Conservation (phyloP, 2,113 vertebrate genomes). For the Brienomyrus brachyistius region DNA sequence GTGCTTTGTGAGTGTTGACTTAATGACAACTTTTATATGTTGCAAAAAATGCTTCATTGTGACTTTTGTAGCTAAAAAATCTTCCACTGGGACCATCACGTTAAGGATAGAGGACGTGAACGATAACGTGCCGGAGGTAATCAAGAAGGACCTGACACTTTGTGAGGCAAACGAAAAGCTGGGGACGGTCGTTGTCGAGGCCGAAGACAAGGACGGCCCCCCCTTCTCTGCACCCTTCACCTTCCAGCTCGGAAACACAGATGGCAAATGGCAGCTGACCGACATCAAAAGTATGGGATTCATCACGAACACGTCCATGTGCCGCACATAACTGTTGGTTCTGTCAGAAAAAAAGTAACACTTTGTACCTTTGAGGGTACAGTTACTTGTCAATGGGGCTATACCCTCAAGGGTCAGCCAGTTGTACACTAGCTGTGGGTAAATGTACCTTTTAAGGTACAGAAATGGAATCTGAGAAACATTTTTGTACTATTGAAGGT, state of each 20-base stretch:
- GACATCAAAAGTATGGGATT: conserved; percentile 50
- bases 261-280: conserved; percentile 54
- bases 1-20: background rate
- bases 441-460: background rate
- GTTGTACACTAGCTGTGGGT: background rate
- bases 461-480: background rate
- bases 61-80: conserved; percentile 58
- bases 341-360: background rate
- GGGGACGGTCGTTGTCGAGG: conserved; percentile 42
- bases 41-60: background rate
- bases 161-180: conserved; percentile 47
- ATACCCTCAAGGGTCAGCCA: background rate
- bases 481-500: background rate
- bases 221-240: conserved; percentile 61
- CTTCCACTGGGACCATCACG: conserved; percentile 67
- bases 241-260: conserved; percentile 44
- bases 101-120: conserved; percentile 62
- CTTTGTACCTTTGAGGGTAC: background rate
- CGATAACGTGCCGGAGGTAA: conserved; percentile 59
- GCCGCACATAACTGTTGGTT: background rate
- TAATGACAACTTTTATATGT: background rate
- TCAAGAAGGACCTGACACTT: conserved; percentile 29
- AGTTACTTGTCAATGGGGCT: background rate
- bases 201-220: conserved; percentile 53
- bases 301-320: background rate